phyloP scores from a whole-genome alignment of 2,797 vertebrate genomes.

The Loris lydekkerianus region DNA sequence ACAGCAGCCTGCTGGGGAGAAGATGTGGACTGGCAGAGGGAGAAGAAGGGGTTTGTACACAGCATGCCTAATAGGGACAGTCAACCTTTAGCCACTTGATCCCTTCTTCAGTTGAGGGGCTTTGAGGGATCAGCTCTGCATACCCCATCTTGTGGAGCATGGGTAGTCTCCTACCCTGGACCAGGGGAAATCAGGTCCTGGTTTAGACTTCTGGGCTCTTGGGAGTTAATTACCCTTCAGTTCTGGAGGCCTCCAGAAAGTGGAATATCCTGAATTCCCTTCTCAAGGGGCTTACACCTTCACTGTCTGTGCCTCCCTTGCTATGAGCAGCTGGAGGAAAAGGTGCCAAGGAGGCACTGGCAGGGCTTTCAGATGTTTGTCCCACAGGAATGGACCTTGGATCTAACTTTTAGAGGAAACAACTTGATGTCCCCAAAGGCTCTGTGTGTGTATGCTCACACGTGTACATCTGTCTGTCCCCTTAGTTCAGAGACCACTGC shows the following conservation, averaged over 20 bases:
- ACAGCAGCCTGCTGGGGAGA: background rate
- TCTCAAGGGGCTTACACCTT: background rate
- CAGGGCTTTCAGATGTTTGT: background rate
- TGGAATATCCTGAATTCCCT: background rate
- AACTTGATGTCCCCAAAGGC: background rate
- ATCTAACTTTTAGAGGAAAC: slow-evolving; percentile 26
- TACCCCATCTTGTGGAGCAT: background rate
- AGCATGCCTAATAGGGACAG: background rate
- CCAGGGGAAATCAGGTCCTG: background rate
- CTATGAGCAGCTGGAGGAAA: background rate
- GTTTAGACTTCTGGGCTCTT: background rate
- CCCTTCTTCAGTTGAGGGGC: background rate
- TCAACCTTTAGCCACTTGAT: background rate
- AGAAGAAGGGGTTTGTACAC: background rate
- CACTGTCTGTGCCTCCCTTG: fast-evolving
- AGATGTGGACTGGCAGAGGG: background rate
- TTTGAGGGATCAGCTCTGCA: background rate
- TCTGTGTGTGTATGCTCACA: background rate
- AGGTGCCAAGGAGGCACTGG: background rate
- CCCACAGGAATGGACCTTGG: background rate
- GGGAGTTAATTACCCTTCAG: background rate
- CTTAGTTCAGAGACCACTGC: background rate
- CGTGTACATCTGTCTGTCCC: background rate
- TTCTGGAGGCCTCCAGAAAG: background rate
- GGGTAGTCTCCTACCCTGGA: background rate